A percentile compares a stretch with the other conserved stretches of the same genome.
Evolutionary conservation across 2,113 vertebrate species (phyloP).

Genomic region (Arothron firmamentum): DNA sequence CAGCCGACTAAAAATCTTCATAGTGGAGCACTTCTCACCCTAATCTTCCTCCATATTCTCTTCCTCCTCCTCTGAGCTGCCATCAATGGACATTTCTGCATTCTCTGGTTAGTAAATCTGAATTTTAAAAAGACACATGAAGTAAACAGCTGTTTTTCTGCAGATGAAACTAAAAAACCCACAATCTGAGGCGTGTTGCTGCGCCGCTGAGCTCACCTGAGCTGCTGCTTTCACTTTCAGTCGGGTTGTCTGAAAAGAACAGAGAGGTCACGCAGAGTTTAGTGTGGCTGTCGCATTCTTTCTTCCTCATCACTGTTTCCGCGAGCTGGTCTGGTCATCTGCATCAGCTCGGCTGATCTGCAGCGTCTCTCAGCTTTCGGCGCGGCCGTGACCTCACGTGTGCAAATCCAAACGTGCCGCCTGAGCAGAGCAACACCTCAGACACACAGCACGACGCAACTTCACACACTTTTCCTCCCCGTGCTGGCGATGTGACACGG

Average conservation of each 20-base stretch:
- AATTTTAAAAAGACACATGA: neutral
- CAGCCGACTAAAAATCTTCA: too few species aligned
- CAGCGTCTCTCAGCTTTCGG: too few species aligned
- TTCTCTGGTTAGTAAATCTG: constrained; percentile 41
- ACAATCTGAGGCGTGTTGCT: neutral
- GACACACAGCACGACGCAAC: too few species aligned
- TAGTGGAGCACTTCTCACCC: neutral
- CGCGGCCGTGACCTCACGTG: too few species aligned
- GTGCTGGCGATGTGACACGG: too few species aligned
- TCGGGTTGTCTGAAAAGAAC: constrained; percentile 59
- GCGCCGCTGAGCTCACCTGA: constrained; percentile 55
- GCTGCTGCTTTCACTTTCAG: constrained; percentile 58
- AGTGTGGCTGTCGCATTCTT: neutral
- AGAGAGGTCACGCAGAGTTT: constrained; percentile 9
- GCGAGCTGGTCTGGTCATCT: too few species aligned
- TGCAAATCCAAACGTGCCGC: too few species aligned
- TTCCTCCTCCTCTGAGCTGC: constrained; percentile 65
- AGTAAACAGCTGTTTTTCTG: neutral
- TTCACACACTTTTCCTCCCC: too few species aligned
- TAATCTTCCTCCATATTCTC: constrained; percentile 50
- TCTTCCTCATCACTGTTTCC: neutral
- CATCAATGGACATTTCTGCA: constrained; percentile 61
- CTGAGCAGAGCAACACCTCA: too few species aligned
- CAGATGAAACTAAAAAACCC: neutral
- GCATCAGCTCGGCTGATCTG: too few species aligned